Conservation (phyloP, 2,888 invertebrate genomes). For the Melanostoma scalare region DNA sequence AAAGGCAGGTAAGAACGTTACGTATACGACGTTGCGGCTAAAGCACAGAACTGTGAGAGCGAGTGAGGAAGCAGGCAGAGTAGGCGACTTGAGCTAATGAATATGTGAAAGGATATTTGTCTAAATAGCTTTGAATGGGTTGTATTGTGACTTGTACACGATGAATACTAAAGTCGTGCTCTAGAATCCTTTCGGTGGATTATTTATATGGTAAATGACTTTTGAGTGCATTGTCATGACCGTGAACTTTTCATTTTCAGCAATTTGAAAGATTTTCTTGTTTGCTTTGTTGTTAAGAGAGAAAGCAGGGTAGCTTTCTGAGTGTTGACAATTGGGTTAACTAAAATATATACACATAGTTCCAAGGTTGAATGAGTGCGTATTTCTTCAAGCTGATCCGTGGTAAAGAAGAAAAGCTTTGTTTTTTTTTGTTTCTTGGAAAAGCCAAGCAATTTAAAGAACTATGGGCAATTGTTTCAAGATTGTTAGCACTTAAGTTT, state of each 20-base stretch:
- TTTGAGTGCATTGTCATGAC: conserved; percentile 41
- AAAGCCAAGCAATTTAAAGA: no score
- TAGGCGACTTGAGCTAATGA: conserved; percentile 43
- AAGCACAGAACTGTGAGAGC: not conserved
- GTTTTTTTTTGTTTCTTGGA: no score
- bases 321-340: no score
- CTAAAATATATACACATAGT: no score
- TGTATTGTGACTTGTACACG: not conserved
- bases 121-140: conserved; percentile 51
- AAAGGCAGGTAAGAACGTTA: no score
- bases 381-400: no score
- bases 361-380: no score
- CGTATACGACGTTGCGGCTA: conserved; percentile 17
- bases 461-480: no score
- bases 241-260: conserved; percentile 50
- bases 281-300: not conserved
- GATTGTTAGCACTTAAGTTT: no score
- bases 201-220: conserved; percentile 40
- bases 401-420: no score
- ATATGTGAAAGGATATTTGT: conserved; percentile 53
- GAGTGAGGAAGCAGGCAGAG: not conserved
- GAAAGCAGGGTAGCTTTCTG: no score
- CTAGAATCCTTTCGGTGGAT: conserved; percentile 21
- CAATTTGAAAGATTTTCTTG: conserved; percentile 7
- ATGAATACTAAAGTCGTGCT: conserved; percentile 22